These are phyloP conservation scores for Argyra leucocephala DNA, from an alignment of 2,888 invertebrate genomes.

Conservation along the genomic window DNA sequence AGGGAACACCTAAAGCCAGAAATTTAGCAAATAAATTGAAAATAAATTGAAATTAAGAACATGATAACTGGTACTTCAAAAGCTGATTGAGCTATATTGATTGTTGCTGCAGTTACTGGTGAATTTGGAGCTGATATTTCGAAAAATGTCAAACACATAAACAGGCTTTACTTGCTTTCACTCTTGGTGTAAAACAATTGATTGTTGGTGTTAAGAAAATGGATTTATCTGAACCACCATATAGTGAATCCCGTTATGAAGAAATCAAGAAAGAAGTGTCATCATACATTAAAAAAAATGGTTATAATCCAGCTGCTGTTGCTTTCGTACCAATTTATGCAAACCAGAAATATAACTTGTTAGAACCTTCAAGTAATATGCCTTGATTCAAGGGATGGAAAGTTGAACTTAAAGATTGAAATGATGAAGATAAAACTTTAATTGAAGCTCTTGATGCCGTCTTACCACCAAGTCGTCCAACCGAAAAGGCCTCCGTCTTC, in stretches of 20 bases:
- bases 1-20: too few relatives aligned
- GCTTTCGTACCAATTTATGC: conserved; percentile 99
- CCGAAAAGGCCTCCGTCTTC: conserved; percentile 97
- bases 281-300: conserved; percentile 98
- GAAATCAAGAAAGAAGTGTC: conserved; percentile 99
- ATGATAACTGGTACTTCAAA: conserved; percentile 97
- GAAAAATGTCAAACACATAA: conserved; percentile 98
- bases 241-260: conserved; percentile 89
- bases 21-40: too few relatives aligned
- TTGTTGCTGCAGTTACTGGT: conserved; percentile 97
- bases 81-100: conserved; percentile 97
- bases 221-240: conserved; percentile 99
- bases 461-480: conserved; percentile 87
- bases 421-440: conserved; percentile 88
- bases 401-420: conserved; percentile 89
- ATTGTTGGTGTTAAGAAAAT: conserved; percentile 99
- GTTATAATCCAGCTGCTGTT: conserved; percentile 95
- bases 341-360: conserved; percentile 99
- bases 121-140: conserved; percentile 99
- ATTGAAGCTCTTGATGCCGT: conserved; percentile 96
- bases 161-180: conserved; percentile 95
- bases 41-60: too few relatives aligned
- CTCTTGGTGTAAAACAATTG: conserved; percentile 96
- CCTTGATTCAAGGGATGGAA: conserved; percentile 96
- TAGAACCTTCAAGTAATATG: conserved; percentile 92